Evolutionary conservation across 2,888 invertebrate genomes (phyloP), one percentile per base, ranked within the genome.

Genomic region (Dioctria rufipes): DNA sequence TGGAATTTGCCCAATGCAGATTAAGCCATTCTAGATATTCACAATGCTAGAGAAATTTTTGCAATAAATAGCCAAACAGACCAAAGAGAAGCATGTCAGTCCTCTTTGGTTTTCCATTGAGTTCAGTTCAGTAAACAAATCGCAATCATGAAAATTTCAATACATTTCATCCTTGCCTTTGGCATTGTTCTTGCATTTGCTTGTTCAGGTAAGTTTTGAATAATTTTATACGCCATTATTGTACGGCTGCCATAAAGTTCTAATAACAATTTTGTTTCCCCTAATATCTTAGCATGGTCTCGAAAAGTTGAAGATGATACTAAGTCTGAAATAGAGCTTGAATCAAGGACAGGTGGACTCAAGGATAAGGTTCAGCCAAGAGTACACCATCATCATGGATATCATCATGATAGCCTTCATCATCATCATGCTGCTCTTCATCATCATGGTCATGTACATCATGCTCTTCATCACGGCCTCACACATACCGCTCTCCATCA

Each of bases 61-160:
- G 63, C 77, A 77, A 63, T 77, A 77, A 63, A 77, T 63, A 77
- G 73, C 63, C 77, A 11, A 63, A 37, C 39, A n/a, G 39, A 6
- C 49, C 58, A 6, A 49, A 49, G 61, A 46, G 9, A 63, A 37
- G 39, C 46, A 63, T 77, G 63, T 63, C 63, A 77, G 77, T 77
- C 43, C 43, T 63, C 63, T 11, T 37, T 63, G 63, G 46, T 77
- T 63, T 77, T 63, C 49, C 77, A 63, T 61, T 77, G 77, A 61
- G 25, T 37, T 8, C 37, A 63, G 9, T 77, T 49, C 63, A 63
- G 63, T 39, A 63, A 63, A 49, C 42, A 5, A 4, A 25, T 40
- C 46, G 13, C 42, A 75, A 75, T 75, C 69, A 77, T 77, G 77
- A 63, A 63, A 58, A 3, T n/a, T 49, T 77, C 61, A 61, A 39